phyloP scores from a whole-genome alignment of 2,797 vertebrate species.

The Acanthurus leucopareius region DNA sequence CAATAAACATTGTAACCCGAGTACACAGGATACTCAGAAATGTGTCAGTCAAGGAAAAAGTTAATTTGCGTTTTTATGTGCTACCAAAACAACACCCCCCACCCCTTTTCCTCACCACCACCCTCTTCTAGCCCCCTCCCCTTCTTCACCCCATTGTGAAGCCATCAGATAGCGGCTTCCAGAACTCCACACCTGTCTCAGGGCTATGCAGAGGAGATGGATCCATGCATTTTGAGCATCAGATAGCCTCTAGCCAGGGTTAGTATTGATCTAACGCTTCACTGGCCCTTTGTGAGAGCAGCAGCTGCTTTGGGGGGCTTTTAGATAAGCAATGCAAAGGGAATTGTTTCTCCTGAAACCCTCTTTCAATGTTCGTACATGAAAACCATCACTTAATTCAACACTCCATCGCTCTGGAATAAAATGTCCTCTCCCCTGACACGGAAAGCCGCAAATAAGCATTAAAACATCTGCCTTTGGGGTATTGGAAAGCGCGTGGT shows the following conservation, averaged over 20 bases:
- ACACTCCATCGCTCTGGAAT: constrained; percentile 79
- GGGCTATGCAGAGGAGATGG: constrained; percentile 86
- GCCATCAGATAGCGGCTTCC: constrained; percentile 84
- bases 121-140: constrained; percentile 26
- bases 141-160: constrained; percentile 76
- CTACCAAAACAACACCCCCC: constrained; percentile 70
- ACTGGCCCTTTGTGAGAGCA: constrained; percentile 83
- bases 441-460: constrained; percentile 74
- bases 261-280: constrained; percentile 88
- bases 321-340: constrained; percentile 85
- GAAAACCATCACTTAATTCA: constrained; percentile 83
- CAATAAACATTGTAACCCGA: constrained; percentile 70
- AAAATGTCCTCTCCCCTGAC: constrained; percentile 77
- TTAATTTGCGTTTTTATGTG: constrained; percentile 83
- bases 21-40: constrained; percentile 67
- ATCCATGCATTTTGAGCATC: constrained; percentile 86
- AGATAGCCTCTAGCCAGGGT: constrained; percentile 86
- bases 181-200: constrained; percentile 86
- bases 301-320: constrained; percentile 85
- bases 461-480: constrained; percentile 76
- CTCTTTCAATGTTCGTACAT: constrained; percentile 72
- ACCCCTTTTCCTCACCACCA: constrained; percentile 25
- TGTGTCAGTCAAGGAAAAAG: constrained; percentile 81
- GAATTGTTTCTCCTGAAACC: constrained; percentile 79
- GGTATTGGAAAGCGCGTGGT: constrained; percentile 50